Conservation (phyloP, 2,888 invertebrate species). For the Chaetogeoica ovagalla region DNA sequence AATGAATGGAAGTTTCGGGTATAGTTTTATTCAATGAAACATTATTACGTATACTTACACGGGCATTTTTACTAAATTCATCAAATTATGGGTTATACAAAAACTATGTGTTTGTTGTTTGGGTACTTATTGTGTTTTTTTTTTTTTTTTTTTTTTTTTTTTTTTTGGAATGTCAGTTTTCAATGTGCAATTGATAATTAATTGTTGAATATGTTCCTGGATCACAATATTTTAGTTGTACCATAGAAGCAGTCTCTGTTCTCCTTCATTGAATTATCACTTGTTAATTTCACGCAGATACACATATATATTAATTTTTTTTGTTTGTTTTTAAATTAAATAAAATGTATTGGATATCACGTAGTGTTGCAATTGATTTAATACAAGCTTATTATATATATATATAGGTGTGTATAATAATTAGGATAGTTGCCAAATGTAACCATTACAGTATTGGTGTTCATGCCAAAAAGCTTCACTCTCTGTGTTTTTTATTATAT, state of each 20-base stretch:
- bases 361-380: slow-evolving; percentile 40
- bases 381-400: slow-evolving; percentile 32
- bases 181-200: slow-evolving; percentile 31
- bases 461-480: slow-evolving; percentile 19
- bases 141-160: not conserved
- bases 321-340: not conserved
- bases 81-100: slow-evolving; percentile 40
- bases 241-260: slow-evolving; percentile 22
- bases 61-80: slow-evolving; percentile 47
- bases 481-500: slow-evolving; percentile 9
- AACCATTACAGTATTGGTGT: slow-evolving; percentile 5
- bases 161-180: slow-evolving; percentile 23
- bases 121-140: slow-evolving; percentile 26
- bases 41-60: slow-evolving; percentile 46
- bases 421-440: slow-evolving; percentile 45
- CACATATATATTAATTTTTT: not conserved
- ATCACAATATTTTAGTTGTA: slow-evolving; percentile 18
- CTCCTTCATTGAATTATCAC: slow-evolving; percentile 11
- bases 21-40: slow-evolving; percentile 51
- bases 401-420: slow-evolving; percentile 27
- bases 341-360: slow-evolving; percentile 11
- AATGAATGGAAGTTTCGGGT: slow-evolving; percentile 53
- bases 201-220: slow-evolving; percentile 33
- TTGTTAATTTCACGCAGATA: slow-evolving; percentile 23
- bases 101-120: slow-evolving; percentile 29